Evolutionary conservation across 2,888 invertebrate genomes (phyloP).

Genomic region (Polyommatus iphigenia): DNA sequence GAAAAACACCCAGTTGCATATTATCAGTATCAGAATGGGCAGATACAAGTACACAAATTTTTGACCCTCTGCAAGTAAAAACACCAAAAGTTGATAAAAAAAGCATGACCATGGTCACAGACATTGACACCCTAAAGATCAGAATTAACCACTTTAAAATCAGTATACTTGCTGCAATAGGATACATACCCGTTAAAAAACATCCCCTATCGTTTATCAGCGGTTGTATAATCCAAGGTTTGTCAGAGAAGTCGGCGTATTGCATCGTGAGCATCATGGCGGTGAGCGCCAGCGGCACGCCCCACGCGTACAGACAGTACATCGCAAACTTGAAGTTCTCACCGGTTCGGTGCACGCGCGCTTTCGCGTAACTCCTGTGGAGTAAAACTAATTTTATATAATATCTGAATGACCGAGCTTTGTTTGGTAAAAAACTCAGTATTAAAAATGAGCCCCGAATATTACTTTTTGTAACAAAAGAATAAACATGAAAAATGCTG

Average conservation of each 20-base stretch:
- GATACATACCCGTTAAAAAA: constrained; percentile 56
- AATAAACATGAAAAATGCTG: too few relatives aligned
- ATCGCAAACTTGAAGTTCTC: constrained; percentile 62
- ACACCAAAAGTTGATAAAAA: background rate
- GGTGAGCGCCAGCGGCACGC: constrained; percentile 58
- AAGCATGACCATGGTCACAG: background rate
- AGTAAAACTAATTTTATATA: background rate
- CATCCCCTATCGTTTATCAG: constrained; percentile 53
- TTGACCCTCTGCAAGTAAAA: constrained; percentile 51
- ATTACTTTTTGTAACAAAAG: too few relatives aligned
- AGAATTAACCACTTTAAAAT: too few relatives aligned
- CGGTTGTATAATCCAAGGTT: constrained; percentile 63
- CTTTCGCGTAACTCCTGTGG: constrained; percentile 67
- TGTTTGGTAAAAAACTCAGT: too few relatives aligned
- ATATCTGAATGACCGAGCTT: too few relatives aligned
- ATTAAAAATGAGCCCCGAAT: too few relatives aligned
- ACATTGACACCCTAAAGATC: too few relatives aligned
- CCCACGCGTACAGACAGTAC: constrained; percentile 64
- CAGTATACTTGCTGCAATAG: too few relatives aligned
- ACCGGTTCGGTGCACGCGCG: constrained; percentile 64
- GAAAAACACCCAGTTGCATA: constrained; percentile 66
- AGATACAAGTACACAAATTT: constrained; percentile 63
- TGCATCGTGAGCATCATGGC: constrained; percentile 49
- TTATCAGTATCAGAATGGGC: constrained; percentile 64
- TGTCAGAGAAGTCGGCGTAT: constrained; percentile 44